Percentiles rank a stretch among this genome's conserved stretches.
Evolutionary conservation across 2,888 invertebrate species (phyloP).

Genomic region (Imbricaverruca yamaguchii): DNA sequence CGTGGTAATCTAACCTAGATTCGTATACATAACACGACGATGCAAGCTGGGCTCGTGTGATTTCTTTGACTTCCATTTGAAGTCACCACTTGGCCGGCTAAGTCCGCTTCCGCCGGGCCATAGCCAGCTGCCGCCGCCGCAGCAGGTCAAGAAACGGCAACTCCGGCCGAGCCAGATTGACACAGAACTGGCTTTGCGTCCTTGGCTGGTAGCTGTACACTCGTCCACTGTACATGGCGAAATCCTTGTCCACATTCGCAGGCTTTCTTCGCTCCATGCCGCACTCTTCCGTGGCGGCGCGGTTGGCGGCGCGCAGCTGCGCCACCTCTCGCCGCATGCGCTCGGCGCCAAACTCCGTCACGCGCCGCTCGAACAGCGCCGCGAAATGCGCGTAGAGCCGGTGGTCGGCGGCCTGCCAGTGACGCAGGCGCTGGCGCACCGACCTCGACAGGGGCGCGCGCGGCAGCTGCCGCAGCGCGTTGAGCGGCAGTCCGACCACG

Average conservation of each 20-base stretch:
- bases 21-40: no score
- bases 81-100: no score
- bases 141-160: not conserved
- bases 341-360: constrained; percentile 26
- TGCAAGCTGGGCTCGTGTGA: no score
- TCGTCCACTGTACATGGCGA: constrained; percentile 2
- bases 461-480: constrained; percentile 33
- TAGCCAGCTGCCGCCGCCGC: not conserved
- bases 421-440: constrained; percentile 31
- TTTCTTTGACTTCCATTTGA: no score
- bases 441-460: constrained; percentile 31
- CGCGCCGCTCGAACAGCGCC: constrained; percentile 27
- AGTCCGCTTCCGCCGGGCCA: not conserved
- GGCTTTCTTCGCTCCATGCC: not conserved
- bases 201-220: constrained; percentile 3
- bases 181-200: not conserved
- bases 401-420: constrained; percentile 32
- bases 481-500: constrained; percentile 36
- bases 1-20: no score
- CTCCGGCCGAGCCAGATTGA: not conserved
- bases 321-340: constrained; percentile 29
- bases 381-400: constrained; percentile 29
- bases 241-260: not conserved
- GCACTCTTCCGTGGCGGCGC: not conserved
- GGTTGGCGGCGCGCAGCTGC: constrained; percentile 22